Conservation (phyloP, 2,797 vertebrate species). For the Syngnathus rostellatus region DNA sequence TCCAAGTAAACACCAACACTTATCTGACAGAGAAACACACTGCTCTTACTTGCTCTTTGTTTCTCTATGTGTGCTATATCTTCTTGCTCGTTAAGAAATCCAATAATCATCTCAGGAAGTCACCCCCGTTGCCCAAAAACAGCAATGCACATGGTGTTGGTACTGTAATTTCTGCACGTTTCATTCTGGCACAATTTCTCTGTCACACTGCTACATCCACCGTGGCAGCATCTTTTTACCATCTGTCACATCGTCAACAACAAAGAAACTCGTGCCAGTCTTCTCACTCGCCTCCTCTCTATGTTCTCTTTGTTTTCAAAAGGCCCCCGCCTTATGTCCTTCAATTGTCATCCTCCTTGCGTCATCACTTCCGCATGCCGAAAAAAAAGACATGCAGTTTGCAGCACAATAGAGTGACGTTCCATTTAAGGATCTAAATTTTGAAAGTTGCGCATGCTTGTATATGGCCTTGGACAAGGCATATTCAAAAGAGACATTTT, state of each 20-base stretch:
- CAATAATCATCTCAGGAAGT: too few species aligned
- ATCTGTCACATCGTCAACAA: constrained; percentile 22
- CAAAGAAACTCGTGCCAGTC: constrained; percentile 21
- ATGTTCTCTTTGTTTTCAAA: constrained; percentile 36
- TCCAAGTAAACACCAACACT: too few species aligned
- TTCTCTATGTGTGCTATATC: too few species aligned
- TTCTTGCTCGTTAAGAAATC: too few species aligned
- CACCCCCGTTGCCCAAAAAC: neutral
- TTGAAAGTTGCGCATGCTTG: neutral
- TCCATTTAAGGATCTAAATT: neutral
- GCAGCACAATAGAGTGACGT: constrained; percentile 26
- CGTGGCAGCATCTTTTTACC: constrained; percentile 18
- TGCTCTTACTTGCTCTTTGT: too few species aligned
- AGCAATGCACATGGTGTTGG: neutral
- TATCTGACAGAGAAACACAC: too few species aligned
- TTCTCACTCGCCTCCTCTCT: constrained; percentile 24
- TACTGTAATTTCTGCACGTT: constrained; percentile 5
- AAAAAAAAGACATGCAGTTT: constrained; percentile 27
- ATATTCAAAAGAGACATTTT: neutral
- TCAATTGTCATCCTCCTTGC: constrained; percentile 35
- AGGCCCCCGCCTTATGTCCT: constrained; percentile 29
- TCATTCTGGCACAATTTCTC: constrained; percentile 14
- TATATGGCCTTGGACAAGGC: neutral
- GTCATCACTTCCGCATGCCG: constrained; percentile 55
- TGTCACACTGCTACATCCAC: constrained; percentile 4